Evolutionary conservation across 2,113 vertebrate species (phyloP), one percentile per base, ranked within the genome.

Genomic region (Eulemur macaco): DNA sequence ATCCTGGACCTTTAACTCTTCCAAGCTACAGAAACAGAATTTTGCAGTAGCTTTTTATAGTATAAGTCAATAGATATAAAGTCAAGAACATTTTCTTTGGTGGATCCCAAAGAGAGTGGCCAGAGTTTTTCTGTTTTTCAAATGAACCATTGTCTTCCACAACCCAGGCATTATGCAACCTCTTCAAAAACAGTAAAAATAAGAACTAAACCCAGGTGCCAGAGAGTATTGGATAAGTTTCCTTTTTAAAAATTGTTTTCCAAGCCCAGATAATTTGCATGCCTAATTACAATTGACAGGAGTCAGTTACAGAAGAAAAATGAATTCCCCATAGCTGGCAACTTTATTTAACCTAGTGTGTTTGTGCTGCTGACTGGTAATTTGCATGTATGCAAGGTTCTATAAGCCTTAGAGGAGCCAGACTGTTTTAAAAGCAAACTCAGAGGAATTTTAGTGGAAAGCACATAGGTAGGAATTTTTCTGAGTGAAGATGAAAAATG

Each of bases 201-300:
- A 78, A 47, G 5, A 91, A 50, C 23, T 92, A 81, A 45, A 1
- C 34, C 81, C 56, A 58, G 45, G 25, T 64, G 47, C 47, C 76
- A 95, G 37, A 63, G 17, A 88, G 5, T 13, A 74, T 21, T 56
- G 31, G 8, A 56, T 69, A 60, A 25, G 3, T 69, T 89, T 86
- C n/a, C 39, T 71, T 78, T 86, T 39, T 23, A 42, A 92, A 90
- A 73, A 4, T 5, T 2, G 3, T 58, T 60, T 85, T 78, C 63
- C 10, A 69, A 71, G 58, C 37, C n/a, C 29, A 80, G 69, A 90
- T 27, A 89, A 85, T 96, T 83, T 89, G n/a, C 34, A 45, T 76
- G 13, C 39, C 58, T 96, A 94, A 95, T 92, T 96, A 71, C 84
- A 94, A 96, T 37, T 66, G 87, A 95, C 81, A 89, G 50, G 23